Evolutionary conservation across 2,888 invertebrate species (phyloP), one percentile per base, ranked within the genome.

Genomic region (Heterodera filipjevi): DNA sequence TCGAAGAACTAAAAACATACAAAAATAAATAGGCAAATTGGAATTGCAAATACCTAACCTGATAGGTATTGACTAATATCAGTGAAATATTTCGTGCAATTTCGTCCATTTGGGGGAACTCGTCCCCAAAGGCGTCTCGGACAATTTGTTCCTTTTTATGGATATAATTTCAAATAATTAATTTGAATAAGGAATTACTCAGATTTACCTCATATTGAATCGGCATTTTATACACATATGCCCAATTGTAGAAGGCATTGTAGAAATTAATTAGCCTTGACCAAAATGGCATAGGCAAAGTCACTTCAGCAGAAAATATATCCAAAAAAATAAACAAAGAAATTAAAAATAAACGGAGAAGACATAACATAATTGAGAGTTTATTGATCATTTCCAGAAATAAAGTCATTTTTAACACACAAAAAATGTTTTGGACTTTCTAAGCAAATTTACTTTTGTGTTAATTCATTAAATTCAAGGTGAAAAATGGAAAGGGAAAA

Each of bases 1-100:
- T 78, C 78, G 22, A 79, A 33, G 14, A 77, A 71, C 39, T 64
- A 19, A 27, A 33, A 33, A 53, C 22, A 46, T 22, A 53, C 16
- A 53, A 53, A 6, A 6, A 53, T 53, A 6, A 39, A 39, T n/a
- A n/a, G n/a, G 3, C 3, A 5, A 19, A 19, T 53, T 53, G 19
- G 3, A 53, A 53, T 6, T 53, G 6, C 3, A 19, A 53, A 22
- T 22, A 53, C 6, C 1, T 53, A 53, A 53, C 66, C 27, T 66
- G 59, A 27, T 79, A 79, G n/a, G 71, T 44, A 27, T 79, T 79
- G 19, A 79, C 35, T 30, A 79, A 79, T 30, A 66, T 49, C 33
- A 79, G 44, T 6, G 77, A 77, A 53, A 71, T 33, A 27, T 71
- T 59, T 79, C 72, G 33, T 30, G 79, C 44, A 16, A 79, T 49